Conservation (phyloP, 2,113 vertebrate genomes). For the Lucifuga dentata region DNA sequence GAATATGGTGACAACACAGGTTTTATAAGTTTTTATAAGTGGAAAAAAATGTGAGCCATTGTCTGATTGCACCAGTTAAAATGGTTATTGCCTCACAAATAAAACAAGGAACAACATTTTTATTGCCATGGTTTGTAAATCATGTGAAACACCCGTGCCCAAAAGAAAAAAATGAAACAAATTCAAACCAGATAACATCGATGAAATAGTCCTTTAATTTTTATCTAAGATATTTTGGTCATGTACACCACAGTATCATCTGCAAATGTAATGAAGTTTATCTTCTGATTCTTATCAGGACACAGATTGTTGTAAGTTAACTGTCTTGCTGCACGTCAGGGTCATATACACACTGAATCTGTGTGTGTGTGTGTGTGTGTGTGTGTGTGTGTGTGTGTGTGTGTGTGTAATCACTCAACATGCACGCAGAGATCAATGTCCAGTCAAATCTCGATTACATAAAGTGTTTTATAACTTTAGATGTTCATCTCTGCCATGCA, state of each 20-base stretch:
- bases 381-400: too few relatives aligned
- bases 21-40: too few relatives aligned
- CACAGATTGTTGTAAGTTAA: background rate
- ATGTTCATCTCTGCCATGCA: background rate
- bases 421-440: conserved; percentile 22
- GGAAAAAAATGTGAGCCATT: too few relatives aligned
- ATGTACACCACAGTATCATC: background rate
- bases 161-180: background rate
- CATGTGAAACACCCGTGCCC: background rate
- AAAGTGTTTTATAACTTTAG: background rate
- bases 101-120: background rate
- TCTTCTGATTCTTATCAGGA: background rate
- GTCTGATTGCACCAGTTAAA: too few relatives aligned
- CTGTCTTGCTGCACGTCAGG: background rate
- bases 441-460: background rate
- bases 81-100: background rate
- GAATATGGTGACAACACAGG: too few relatives aligned
- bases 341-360: background rate
- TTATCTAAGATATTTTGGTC: background rate
- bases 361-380: too few relatives aligned
- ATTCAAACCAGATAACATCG: background rate
- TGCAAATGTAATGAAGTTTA: background rate
- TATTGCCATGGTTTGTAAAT: background rate
- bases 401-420: too few relatives aligned
- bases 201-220: background rate